Percentiles rank a stretch among this genome's conserved stretches.
phyloP scores from a whole-genome alignment of 2,113 vertebrate species.

The Brachyistius frenatus region DNA sequence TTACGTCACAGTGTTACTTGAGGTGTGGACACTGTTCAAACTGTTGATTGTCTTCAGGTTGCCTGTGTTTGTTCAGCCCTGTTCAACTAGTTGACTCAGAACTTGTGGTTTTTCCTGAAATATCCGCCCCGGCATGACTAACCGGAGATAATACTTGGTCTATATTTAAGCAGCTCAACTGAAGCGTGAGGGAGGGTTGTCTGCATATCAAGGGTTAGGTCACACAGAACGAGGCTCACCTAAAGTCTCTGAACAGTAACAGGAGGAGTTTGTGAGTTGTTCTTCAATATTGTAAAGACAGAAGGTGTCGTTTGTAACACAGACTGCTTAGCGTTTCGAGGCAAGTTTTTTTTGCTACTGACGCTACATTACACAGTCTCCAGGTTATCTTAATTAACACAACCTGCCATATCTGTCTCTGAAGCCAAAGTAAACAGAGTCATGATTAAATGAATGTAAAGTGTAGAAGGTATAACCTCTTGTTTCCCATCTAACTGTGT shows the following conservation, averaged over 20 bases:
- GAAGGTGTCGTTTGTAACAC: no score
- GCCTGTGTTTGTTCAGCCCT: not conserved
- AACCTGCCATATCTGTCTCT: conserved; percentile 7
- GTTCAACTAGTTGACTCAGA: conserved; percentile 14
- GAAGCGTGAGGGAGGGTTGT: not conserved
- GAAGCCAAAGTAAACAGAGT: conserved; percentile 43
- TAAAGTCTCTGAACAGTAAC: not conserved
- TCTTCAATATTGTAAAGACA: no score
- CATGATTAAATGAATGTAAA: conserved; percentile 23
- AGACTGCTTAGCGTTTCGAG: no score
- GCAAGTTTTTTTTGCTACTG: not conserved
- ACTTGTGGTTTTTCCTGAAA: not conserved
- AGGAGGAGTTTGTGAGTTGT: not conserved
- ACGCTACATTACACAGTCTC: not conserved
- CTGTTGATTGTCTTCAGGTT: not conserved
- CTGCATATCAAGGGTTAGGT: not conserved
- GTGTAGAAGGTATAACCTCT: not conserved
- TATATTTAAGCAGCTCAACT: not conserved
- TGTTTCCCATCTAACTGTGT: conserved; percentile 3
- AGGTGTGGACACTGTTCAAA: not conserved
- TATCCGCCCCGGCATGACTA: not conserved
- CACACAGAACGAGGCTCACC: no score
- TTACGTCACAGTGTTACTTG: conserved; percentile 18
- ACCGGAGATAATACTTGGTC: not conserved
- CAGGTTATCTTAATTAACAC: conserved; percentile 27